Evolutionary conservation across 2,113 vertebrate genomes (phyloP), one percentile per base, ranked within the genome.

Genomic region (Siphamia tubifer): DNA sequence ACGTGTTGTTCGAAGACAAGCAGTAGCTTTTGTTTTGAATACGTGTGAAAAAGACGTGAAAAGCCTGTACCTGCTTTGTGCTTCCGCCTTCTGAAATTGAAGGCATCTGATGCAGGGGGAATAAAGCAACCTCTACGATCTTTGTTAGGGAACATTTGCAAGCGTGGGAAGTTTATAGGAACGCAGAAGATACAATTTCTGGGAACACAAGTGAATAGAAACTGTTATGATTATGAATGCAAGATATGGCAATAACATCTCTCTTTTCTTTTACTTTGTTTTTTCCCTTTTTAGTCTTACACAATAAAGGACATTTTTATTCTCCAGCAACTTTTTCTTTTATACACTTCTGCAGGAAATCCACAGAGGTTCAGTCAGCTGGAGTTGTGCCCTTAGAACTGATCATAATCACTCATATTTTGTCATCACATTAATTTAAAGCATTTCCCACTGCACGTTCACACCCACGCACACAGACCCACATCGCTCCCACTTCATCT

Each of bases 11-110:
- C 20, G 0, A 19, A 74, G 73, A 68, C 72, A 78, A 64, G 54
- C 54, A 23, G 32, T 12, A 24, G 38, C 34, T 63, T 84, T 75
- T 54, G 30, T 72, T 68, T 53, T 52, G 54, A 53, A 40, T 25
- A 53, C n/a, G 23, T 80, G 69, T 40, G 73, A 80, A 68, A 68
- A 68, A 51, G 44, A 61, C 6, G 17, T 63, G 52, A 40, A 65
- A 77, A 67, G 39, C 58, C 67, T 40, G 1, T 13, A 23, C 10
- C 48, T 43, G 54, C 62, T 62, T 47, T 73, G 58, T 49, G 62
- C 43, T 13, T 16, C 55, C 5, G 16, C 54, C 32, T 62, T 36
- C 62, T 73, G 36, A 53, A 75, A 64, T 48, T 1, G 10, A 48
- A 19, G 25, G 6, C 74, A 80, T 43, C 34, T 17, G 30, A 40